Percentiles rank a stretch among this genome's conserved stretches.
Evolutionary conservation across 2,113 vertebrate genomes (phyloP).

Genomic region (Rhegmatorhina hoffmannsi): DNA sequence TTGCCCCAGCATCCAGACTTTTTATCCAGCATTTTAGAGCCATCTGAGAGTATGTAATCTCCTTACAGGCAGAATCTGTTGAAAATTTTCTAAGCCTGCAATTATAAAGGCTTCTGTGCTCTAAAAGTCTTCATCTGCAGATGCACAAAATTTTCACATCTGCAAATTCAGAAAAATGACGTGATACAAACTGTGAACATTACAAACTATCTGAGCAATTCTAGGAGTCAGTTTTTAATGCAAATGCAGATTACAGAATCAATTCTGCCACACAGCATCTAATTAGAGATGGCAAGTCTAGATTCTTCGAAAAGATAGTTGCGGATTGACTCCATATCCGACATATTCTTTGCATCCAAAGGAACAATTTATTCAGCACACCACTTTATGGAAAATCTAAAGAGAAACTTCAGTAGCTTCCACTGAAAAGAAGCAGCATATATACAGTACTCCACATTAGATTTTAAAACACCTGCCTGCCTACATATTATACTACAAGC

Average conservation of each 20-base stretch:
- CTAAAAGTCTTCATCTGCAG: constrained; percentile 41
- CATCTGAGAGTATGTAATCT: constrained; percentile 25
- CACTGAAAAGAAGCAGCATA: not conserved
- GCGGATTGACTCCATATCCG: not conserved
- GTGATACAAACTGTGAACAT: constrained; percentile 18
- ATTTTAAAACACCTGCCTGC: constrained; percentile 11
- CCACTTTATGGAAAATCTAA: not conserved
- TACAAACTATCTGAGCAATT: constrained; percentile 24
- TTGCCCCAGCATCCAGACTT: not conserved
- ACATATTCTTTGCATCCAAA: constrained; percentile 11
- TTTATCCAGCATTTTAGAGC: constrained; percentile 1
- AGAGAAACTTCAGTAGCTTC: constrained; percentile 22
- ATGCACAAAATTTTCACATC: constrained; percentile 41
- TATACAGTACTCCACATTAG: not conserved
- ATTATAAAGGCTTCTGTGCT: constrained; percentile 34
- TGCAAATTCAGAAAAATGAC: constrained; percentile 29
- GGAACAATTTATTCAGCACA: not conserved
- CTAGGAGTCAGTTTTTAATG: constrained; percentile 52
- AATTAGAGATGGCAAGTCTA: constrained; percentile 24
- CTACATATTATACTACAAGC: not conserved
- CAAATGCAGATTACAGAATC: constrained; percentile 51
- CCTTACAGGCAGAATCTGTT: constrained; percentile 24
- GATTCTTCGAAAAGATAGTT: not conserved
- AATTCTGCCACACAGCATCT: constrained; percentile 8
- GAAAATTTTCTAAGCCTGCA: constrained; percentile 33